Evolutionary conservation across 92 coral and sea anemone genomes (phyloP).

Genomic region (Siderastrea siderea): DNA sequence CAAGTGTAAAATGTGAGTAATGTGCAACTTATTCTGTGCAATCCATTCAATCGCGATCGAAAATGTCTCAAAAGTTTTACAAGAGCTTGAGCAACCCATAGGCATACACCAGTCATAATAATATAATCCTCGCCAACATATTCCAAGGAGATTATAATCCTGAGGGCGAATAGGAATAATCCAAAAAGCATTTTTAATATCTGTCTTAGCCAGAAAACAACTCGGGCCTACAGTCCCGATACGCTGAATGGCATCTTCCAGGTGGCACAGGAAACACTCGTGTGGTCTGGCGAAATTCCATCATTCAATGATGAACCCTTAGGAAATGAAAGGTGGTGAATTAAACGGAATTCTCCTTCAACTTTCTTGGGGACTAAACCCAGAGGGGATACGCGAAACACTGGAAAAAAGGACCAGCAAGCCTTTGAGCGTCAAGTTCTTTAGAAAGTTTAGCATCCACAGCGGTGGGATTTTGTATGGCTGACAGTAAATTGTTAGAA

Average conservation of each 20-base stretch:
- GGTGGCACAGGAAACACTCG: conserved; percentile 45
- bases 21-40: conserved; percentile 32
- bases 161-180: conserved; percentile 31
- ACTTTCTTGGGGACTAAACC: conserved; percentile 66
- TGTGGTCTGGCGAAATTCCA: conserved; percentile 1
- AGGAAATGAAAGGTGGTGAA: conserved; percentile 49
- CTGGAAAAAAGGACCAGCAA: conserved; percentile 44
- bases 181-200: conserved; percentile 22
- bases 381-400: conserved; percentile 46
- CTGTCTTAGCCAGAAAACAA: conserved; percentile 23
- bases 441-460: conserved; percentile 39
- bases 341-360: conserved; percentile 52
- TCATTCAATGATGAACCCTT: conserved; percentile 39
- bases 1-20: conserved; percentile 54
- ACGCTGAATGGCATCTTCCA: conserved; percentile 51
- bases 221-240: conserved; percentile 8
- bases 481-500: conserved; percentile 45
- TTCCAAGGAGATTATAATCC: conserved; percentile 9
- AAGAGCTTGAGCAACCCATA: conserved; percentile 41
- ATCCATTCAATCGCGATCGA: conserved; percentile 41
- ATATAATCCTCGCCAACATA: conserved; percentile 9
- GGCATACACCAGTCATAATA: conserved; percentile 38
- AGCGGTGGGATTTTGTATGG: conserved; percentile 36
- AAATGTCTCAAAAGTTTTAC: conserved; percentile 36
- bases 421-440: conserved; percentile 51